Evolutionary conservation across 2,113 vertebrate genomes (phyloP).

Genomic region (Bothrops jararaca): DNA sequence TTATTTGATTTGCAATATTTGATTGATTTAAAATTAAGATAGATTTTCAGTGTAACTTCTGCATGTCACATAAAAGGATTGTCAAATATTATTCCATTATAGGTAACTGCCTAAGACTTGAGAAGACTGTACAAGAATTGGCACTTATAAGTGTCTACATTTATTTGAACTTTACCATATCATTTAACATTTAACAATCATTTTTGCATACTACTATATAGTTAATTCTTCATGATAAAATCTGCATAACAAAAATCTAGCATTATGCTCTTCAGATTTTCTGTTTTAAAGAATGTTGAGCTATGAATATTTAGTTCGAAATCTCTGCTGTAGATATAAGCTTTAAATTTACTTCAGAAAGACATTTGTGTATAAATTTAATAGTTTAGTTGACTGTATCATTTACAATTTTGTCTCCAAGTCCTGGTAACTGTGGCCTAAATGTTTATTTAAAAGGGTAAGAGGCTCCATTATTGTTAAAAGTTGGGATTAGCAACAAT

Average conservation of each 20-base stretch:
- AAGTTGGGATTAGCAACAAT: slow-evolving; percentile 25
- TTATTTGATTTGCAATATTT: not conserved
- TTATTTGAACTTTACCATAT: not conserved
- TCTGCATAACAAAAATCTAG: not conserved
- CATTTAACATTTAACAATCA: not conserved
- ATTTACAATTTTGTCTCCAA: slow-evolving; percentile 2
- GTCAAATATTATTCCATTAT: not conserved
- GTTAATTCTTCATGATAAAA: slow-evolving; percentile 8
- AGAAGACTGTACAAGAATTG: not conserved
- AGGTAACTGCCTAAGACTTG: slow-evolving; percentile 1
- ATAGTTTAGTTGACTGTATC: slow-evolving; percentile 10
- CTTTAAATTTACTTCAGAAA: not conserved
- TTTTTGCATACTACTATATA: not conserved
- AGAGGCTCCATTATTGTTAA: slow-evolving; percentile 16
- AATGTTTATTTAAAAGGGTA: not conserved
- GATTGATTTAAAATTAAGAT: slow-evolving; percentile 9
- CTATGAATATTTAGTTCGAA: not conserved
- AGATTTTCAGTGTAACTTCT: not conserved
- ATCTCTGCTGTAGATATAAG: not conserved
- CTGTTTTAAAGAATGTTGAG: not conserved
- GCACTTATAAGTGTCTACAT: not conserved
- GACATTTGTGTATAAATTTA: not conserved
- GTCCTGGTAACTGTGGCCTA: not conserved
- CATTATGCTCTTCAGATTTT: not conserved
- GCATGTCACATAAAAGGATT: not conserved